Base-by-base conservation (phyloP, 2,888 invertebrate genomes). In the Aspidapion aeneum region DNA sequence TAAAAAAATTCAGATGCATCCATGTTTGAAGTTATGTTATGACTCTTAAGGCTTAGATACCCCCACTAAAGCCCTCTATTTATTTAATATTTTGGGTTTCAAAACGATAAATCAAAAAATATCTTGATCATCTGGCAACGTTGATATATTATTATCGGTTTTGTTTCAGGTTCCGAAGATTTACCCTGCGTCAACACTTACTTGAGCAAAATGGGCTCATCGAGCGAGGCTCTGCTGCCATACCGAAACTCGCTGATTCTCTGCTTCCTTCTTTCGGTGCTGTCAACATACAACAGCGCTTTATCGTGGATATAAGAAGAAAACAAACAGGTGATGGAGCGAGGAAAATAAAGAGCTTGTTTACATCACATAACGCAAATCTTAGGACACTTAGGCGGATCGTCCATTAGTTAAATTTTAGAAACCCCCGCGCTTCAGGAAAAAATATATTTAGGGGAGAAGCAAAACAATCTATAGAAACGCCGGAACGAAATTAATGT, bases 131-230 rank as follows among this genome's bases (percentile, higher is more conserved):
- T n/a, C n/a, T n/a, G n/a, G n/a, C n/a, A n/a, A n/a, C n/a, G n/a
- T n/a, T n/a, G n/a, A n/a, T n/a, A n/a, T n/a, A n/a, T n/a, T n/a
- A n/a, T n/a, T n/a, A n/a, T n/a, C n/a, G 3, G 35, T 35, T 35
- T 72, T 71, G 69, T 77, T 78, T 18, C 74, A 79, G 79, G 76
- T 71, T 74, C 76, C 55, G 77, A 75, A 17, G 79, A 79, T 65
- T 72, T 76, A 21, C 79, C 79, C 12, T 79, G 79, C 68, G 76
- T 76, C 64, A 75, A 76, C 69, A 75, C 76, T 48, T 76, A 76
- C 71, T 68, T 75, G 63, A 75, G 76, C 69, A 76, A 75, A 68
- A 75, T 74, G 63, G 71, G 72, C 49, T 74, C 75, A 20, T 70
- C 73, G 60, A 63, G 21, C 58, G 58, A 55, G 61, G 35, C 57